Percentiles rank a stretch among this genome's conserved stretches.
Evolutionary conservation across 2,797 vertebrate species (phyloP).

Genomic region (Bufotes viridis): DNA sequence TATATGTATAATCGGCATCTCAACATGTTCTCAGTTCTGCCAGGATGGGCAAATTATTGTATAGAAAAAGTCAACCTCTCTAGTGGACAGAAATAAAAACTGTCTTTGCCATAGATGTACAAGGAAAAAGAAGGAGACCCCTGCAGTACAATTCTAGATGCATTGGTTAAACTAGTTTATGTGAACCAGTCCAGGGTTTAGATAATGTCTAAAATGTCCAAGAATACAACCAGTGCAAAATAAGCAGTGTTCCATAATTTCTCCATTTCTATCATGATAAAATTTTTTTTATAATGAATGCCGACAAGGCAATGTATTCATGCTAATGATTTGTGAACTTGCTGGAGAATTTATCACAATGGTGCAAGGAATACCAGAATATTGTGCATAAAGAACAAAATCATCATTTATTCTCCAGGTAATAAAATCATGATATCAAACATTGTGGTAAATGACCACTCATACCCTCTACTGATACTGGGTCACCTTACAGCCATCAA

Average conservation of each 20-base stretch:
- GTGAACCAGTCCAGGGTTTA: neutral
- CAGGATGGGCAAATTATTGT: neutral
- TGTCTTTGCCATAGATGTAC: neutral
- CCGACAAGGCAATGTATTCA: neutral
- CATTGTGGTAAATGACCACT: neutral
- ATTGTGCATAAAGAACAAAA: neutral
- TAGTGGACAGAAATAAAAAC: neutral
- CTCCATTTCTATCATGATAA: neutral
- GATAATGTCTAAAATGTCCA: neutral
- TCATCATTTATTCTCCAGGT: too few species aligned
- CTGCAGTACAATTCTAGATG: neutral
- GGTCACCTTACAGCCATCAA: neutral
- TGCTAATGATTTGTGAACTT: neutral
- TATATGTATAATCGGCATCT: neutral
- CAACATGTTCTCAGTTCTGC: neutral
- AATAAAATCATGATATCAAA: neutral
- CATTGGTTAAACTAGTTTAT: neutral
- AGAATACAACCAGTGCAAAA: neutral
- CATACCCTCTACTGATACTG: neutral
- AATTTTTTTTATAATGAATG: neutral
- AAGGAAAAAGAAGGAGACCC: too few species aligned
- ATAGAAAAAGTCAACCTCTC: neutral
- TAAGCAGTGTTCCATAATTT: neutral
- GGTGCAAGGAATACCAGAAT: neutral
- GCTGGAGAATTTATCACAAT: neutral